phyloP scores from a whole-genome alignment of 2,797 vertebrate species.

The Pipistrellus kuhlii region DNA sequence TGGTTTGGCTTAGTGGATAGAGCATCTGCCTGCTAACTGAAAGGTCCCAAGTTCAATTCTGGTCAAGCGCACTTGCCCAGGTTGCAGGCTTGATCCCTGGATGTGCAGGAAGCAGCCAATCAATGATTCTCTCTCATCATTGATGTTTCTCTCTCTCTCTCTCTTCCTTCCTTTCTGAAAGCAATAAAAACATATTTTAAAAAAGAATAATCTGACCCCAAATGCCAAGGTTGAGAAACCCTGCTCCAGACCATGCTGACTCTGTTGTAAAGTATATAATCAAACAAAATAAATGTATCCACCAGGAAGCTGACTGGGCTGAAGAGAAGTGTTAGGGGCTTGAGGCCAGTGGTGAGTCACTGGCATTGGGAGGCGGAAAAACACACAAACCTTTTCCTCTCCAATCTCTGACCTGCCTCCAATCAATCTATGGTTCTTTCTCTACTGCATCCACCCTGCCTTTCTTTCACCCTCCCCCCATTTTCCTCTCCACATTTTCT shows the following conservation, averaged over 20 bases:
- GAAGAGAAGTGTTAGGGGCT: neutral
- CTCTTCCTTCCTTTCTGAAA: too few relatives aligned
- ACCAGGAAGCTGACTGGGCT: neutral
- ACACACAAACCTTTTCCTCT: neutral
- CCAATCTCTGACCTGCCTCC: neutral
- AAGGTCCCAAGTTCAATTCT: too few relatives aligned
- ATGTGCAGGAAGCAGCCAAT: too few relatives aligned
- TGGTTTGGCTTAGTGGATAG: too few relatives aligned
- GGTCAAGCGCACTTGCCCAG: too few relatives aligned
- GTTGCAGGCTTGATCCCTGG: too few relatives aligned
- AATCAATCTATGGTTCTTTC: neutral
- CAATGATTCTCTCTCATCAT: too few relatives aligned
- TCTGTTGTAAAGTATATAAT: neutral
- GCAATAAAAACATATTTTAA: too few relatives aligned
- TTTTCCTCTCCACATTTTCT: neutral
- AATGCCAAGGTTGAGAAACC: neutral
- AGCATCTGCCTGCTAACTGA: too few relatives aligned
- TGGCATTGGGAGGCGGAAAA: neutral
- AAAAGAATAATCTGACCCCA: neutral
- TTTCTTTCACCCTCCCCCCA: neutral
- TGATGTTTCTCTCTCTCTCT: too few relatives aligned
- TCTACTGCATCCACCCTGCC: neutral
- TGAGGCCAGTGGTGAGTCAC: neutral
- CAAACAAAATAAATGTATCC: slow-evolving; percentile 1
- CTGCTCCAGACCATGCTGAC: neutral